phyloP scores from a whole-genome alignment of 2,113 vertebrate genomes.

The Ciconia boyciana region DNA sequence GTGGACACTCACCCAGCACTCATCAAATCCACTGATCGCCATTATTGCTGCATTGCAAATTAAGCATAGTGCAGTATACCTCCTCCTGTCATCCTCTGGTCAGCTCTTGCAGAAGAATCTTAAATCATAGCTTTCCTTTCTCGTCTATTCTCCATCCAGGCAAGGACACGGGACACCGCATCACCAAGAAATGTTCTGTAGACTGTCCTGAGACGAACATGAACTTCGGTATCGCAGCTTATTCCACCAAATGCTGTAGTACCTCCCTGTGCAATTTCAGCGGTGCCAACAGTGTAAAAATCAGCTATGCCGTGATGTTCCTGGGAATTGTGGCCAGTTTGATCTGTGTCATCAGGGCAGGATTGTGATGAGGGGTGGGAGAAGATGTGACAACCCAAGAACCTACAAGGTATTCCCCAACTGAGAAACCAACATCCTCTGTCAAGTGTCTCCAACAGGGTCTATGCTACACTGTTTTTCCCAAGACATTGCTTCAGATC shows the following conservation, averaged over 20 bases:
- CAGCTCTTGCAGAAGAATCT: background rate
- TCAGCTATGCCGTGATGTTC: background rate
- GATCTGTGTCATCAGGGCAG: background rate
- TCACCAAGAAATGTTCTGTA: slow-evolving; percentile 47
- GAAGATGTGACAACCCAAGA: background rate
- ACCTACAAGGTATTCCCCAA: background rate
- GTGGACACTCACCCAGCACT: background rate
- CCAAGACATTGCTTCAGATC: background rate
- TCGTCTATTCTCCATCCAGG: background rate
- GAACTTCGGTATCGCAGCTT: background rate
- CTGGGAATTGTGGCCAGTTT: background rate
- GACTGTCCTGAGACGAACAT: slow-evolving; percentile 1
- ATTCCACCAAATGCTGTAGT: slow-evolving; percentile 44
- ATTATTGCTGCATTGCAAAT: background rate
- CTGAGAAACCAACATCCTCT: background rate
- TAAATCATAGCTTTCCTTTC: background rate
- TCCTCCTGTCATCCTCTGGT: background rate
- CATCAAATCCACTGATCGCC: background rate
- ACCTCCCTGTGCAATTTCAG: slow-evolving; percentile 48
- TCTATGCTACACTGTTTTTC: background rate
- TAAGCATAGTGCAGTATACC: background rate
- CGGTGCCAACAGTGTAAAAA: slow-evolving; percentile 40
- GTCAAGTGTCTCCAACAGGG: background rate
- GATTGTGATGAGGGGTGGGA: slow-evolving; percentile 5
- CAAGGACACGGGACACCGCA: background rate